A percentile compares a stretch with the other conserved stretches of the same genome.
Evolutionary conservation across 1,140 invertebrate genomes (phyloP).

Genomic region (Platyscapa corneri): DNA sequence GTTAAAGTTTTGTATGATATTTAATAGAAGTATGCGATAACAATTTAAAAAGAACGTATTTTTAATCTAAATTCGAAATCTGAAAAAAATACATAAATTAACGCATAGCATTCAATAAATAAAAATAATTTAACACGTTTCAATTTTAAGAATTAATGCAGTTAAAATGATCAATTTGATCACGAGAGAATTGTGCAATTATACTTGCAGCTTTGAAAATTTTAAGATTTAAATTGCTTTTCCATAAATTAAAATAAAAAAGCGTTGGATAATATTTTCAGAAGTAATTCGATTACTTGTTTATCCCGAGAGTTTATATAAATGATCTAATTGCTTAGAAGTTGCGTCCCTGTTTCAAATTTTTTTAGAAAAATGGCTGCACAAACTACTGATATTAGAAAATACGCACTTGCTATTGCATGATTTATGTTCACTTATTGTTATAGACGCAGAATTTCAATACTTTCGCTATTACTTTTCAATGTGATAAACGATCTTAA

Average conservation of each 20-base stretch:
- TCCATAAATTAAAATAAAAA: background rate
- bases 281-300: background rate
- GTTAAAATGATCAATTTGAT: background rate
- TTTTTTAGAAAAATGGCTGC: background rate
- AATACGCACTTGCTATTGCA: background rate
- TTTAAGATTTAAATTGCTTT: background rate
- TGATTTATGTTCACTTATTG: background rate
- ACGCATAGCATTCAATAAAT: background rate
- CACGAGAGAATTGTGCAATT: background rate
- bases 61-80: background rate
- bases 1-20: no score
- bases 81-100: background rate
- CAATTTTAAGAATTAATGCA: background rate
- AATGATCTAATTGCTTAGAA: background rate
- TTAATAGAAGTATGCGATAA: no score
- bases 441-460: background rate
- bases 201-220: conserved; percentile 1
- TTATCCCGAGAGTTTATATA: background rate
- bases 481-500: background rate
- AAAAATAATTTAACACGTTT: background rate
- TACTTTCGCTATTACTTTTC: conserved; percentile 6
- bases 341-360: background rate
- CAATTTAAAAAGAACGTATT: background rate
- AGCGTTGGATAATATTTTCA: background rate
- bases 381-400: background rate